A percentile compares a stretch with the other conserved stretches of the same genome.
Evolutionary conservation across 2,888 invertebrate species (phyloP).

Genomic region (Brenthis daphne): DNA sequence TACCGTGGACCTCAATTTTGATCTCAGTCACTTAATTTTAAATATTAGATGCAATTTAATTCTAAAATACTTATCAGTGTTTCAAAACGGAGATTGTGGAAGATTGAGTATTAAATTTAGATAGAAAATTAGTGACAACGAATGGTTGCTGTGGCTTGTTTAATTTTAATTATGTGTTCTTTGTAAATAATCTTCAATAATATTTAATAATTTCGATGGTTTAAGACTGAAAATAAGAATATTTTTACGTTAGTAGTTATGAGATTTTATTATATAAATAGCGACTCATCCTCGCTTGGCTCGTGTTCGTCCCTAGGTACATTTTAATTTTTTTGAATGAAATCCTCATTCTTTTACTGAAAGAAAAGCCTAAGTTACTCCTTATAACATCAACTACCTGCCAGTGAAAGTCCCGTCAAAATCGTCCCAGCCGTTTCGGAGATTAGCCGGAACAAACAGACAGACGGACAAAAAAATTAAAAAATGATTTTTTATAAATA

Average conservation of each 20-base stretch:
- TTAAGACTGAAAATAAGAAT: conserved; percentile 23
- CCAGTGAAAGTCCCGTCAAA: too few species aligned
- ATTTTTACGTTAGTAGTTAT: neutral
- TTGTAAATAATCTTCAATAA: conserved; percentile 15
- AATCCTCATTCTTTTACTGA: too few species aligned
- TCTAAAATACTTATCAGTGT: conserved; percentile 3
- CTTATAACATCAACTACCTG: too few species aligned
- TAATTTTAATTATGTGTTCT: neutral
- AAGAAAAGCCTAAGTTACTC: too few species aligned
- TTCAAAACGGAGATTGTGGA: conserved; percentile 6
- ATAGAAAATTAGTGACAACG: conserved; percentile 12
- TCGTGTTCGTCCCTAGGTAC: too few species aligned
- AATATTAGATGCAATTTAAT: conserved; percentile 14
- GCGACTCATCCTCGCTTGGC: too few species aligned
- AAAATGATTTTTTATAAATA: too few species aligned
- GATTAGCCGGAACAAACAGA: too few species aligned
- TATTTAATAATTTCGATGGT: conserved; percentile 21
- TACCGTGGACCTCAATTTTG: conserved; percentile 36
- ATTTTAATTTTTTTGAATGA: too few species aligned
- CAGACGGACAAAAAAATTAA: too few species aligned
- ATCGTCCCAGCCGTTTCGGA: too few species aligned
- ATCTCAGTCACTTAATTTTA: conserved; percentile 39
- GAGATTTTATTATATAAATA: neutral
- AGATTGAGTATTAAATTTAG: conserved; percentile 25
- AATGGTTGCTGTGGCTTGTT: neutral